phyloP scores from a whole-genome alignment of 2,797 vertebrate genomes.

The Scleropages formosus region DNA sequence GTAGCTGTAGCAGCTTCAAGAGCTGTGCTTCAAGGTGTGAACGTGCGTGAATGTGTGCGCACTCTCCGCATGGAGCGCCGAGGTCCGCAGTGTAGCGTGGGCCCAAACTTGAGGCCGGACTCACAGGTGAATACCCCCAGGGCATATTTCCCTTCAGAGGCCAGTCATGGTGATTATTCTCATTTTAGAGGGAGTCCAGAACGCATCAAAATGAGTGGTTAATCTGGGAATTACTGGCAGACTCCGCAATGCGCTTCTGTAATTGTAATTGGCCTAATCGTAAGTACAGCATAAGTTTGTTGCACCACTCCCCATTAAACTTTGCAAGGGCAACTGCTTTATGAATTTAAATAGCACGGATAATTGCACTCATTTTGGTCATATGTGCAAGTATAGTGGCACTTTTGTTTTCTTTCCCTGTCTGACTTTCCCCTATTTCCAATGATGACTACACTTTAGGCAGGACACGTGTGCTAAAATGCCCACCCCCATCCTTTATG shows the following conservation, averaged over 20 bases:
- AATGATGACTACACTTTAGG: not conserved
- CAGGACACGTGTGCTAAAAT: not conserved
- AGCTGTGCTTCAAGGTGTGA: constrained; percentile 10
- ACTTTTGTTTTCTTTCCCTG: not conserved
- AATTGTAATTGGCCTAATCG: too few species aligned
- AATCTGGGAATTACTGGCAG: too few species aligned
- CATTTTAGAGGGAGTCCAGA: not conserved
- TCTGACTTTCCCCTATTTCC: not conserved
- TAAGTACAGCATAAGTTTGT: too few species aligned
- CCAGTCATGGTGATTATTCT: not conserved
- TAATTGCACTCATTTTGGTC: constrained; percentile 7
- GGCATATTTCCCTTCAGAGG: not conserved
- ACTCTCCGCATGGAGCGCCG: not conserved
- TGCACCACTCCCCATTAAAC: too few species aligned
- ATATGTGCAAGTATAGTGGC: not conserved
- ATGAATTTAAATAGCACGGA: not conserved
- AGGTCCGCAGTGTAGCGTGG: not conserved
- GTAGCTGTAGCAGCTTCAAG: not conserved
- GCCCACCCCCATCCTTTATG: not conserved
- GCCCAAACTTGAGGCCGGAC: not conserved
- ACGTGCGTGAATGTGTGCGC: not conserved
- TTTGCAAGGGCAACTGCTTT: not conserved
- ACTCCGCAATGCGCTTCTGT: too few species aligned
- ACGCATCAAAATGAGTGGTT: not conserved
- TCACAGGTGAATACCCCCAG: not conserved